Conservation (phyloP, 2,113 vertebrate species). For the Ardeotis arabs region DNA sequence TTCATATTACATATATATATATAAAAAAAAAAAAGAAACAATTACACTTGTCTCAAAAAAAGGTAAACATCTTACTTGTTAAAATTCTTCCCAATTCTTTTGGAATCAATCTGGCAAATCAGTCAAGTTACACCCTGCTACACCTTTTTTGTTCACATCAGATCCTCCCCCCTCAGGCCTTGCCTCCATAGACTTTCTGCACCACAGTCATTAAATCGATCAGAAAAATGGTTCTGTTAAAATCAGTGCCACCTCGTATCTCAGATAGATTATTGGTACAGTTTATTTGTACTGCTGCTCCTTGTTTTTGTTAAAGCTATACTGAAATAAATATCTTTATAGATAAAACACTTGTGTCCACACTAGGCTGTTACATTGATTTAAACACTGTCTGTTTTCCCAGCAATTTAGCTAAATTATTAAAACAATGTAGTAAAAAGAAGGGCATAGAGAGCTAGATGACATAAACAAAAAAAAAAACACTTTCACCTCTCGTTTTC, state of each 20-base stretch:
- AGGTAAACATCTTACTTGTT: background rate
- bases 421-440: conserved; percentile 47
- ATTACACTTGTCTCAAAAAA: background rate
- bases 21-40: too few species aligned
- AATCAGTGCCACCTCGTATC: background rate
- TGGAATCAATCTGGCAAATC: background rate
- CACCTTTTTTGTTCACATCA: background rate
- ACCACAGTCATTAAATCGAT: background rate
- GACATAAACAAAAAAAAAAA: background rate
- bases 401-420: conserved; percentile 36
- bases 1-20: background rate
- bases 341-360: background rate
- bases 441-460: background rate
- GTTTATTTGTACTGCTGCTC: background rate
- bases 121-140: background rate
- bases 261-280: background rate
- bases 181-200: background rate
- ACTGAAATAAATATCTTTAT: conserved; percentile 23
- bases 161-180: background rate
- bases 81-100: background rate
- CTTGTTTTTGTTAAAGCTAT: background rate
- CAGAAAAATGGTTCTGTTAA: background rate
- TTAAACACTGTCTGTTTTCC: conserved; percentile 40
- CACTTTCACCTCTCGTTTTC: conserved; percentile 6
- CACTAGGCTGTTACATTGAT: conserved; percentile 30